Base-by-base conservation (phyloP, 2,888 invertebrate genomes). In the Alentia gelatinosa region DNA sequence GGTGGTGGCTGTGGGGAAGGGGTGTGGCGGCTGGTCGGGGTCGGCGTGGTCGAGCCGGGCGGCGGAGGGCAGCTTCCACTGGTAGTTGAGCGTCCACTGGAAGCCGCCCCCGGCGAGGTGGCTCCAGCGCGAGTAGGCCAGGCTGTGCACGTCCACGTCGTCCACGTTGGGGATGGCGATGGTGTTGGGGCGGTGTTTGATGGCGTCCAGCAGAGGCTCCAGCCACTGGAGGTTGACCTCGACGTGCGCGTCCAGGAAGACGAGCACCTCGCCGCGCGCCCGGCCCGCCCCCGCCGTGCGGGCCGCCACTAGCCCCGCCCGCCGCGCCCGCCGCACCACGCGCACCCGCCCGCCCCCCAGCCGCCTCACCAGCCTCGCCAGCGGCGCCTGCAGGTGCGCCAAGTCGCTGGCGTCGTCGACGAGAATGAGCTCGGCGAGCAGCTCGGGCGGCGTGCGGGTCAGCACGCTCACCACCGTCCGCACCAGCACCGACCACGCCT, bases 191-290 rank as follows among this genome's bases (percentile, higher is more conserved):
- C 92, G 47, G 12, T 63, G 7, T 40, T 83, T 26, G 83, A 93
- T 79, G 35, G 89, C 79, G 19, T 9, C 42, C 12, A 93, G 90
- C 26, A 93, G 91, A 23, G 93, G 93, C 47, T 90, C 90, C 89
- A 93, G 42, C 93, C 93, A 93, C 7, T 83, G 89, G 19, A 35
- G 75, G 40, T 92, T 91, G 68, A 91, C 91, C 79, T 93, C 93
- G n/a, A 91, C 89, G 86, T 93, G 93, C 0, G 92, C 93, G 56
- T 93, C 93, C 30, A 93, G 89, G 75, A 93, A 93, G 33, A 93
- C 90, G 12, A 93, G 50, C 9, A 91, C 91, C 19, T 91, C 84
- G 5, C 89, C 90, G 19, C 23, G 35, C n/a, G 92, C 91, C 42
- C 33, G 37, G 68, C 50, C 26, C 26, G 91, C 90, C 3, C 91